Base-by-base conservation (phyloP, 2,797 vertebrate genomes). In the Threskiornis aethiopicus region DNA sequence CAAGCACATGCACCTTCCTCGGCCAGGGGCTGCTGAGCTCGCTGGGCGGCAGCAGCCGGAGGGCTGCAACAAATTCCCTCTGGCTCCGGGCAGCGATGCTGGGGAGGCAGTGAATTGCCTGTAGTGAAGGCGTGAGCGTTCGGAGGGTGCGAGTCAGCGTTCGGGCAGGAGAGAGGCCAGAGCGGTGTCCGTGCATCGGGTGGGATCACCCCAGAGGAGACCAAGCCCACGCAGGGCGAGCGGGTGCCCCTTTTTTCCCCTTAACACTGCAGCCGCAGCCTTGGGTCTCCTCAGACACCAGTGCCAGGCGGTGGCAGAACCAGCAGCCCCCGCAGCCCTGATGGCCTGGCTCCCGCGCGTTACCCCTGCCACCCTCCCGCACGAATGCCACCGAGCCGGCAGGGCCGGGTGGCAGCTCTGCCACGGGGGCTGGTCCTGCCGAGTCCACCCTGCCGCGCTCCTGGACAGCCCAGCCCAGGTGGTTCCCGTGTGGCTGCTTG, bases 281-380 rank as follows among this genome's bases (percentile, higher is more conserved):
- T 46, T 12, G 3, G 64, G 64, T 25, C 22, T 46, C 42, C 31
- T 66, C 42, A 2, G 64, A 7, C 7, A 16, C 42, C 31, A 25
- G 64, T 7, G 42, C 42, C 64, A 17, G 42, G 31, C 9, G 5
- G 9, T 41, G 41, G 41, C 41, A 41, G 41, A 41, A 41, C 41
- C 64, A 3, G 64, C 62, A 64, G 41, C 62, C 22, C 62, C 29
- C 6, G 62, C 64, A 66, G 64, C 42, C 42, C 64, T 3, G 16
- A 24, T 22, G 4, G 21, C 62, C 31, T 13, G 64, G 42, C 31
- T n/a, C 16, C 64, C 1, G 3, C 13, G 0, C 6, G 13, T 37
- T 28, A 12, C 46, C 14, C 4, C 46, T 21, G 18, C n/a, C 18
- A 8, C 42, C 29, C 29, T 25, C 18, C 59, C 14, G 28, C 61